phyloP scores from a whole-genome alignment of 1,140 invertebrate species.

The Papilio xuthus region DNA sequence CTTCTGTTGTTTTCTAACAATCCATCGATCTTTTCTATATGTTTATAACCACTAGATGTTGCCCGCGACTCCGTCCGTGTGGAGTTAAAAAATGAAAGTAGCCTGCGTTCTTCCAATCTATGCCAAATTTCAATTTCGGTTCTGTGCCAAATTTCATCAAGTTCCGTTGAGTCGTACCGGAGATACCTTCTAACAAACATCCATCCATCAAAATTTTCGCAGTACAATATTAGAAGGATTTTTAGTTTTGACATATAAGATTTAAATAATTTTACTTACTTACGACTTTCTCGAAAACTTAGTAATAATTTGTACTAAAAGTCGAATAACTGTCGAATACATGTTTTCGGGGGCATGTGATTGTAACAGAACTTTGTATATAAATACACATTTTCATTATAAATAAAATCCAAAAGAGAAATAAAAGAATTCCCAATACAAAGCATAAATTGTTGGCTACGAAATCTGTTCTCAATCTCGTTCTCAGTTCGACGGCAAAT shows the following conservation, averaged over 20 bases:
- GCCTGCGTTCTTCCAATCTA: too few relatives aligned
- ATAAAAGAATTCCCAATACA: conserved; percentile 22
- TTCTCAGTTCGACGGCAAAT: conserved; percentile 25
- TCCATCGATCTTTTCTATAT: neutral
- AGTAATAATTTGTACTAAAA: neutral
- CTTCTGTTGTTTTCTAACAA: neutral
- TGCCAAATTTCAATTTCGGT: too few relatives aligned
- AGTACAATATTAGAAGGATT: too few relatives aligned
- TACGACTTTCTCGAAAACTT: neutral
- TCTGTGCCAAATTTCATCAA: too few relatives aligned
- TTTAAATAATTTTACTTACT: too few relatives aligned
- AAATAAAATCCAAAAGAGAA: conserved; percentile 21
- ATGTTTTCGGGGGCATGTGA: neutral
- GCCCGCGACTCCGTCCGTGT: too few relatives aligned
- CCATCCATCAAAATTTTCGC: too few relatives aligned
- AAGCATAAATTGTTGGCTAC: conserved; percentile 24
- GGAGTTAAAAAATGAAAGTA: too few relatives aligned
- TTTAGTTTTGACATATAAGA: neutral
- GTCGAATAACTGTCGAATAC: neutral
- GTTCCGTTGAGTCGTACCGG: too few relatives aligned
- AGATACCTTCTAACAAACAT: too few relatives aligned
- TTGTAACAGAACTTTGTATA: neutral
- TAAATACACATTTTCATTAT: neutral
- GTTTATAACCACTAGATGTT: too few relatives aligned
- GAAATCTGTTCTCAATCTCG: conserved; percentile 24